Evolutionary conservation across 2,888 invertebrate species (phyloP).

Genomic region (Erynnis tages): DNA sequence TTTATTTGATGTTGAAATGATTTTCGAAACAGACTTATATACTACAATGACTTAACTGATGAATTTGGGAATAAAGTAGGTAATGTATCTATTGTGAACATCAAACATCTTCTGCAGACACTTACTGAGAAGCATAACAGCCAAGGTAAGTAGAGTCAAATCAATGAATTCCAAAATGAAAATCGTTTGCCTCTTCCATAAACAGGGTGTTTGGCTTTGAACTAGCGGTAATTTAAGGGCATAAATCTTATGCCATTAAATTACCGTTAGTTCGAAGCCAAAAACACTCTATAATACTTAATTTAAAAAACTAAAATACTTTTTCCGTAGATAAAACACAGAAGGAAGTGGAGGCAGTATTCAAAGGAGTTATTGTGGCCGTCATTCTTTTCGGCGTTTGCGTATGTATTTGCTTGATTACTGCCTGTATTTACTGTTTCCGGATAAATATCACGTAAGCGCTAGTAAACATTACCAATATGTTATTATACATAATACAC

Average conservation of each 20-base stretch:
- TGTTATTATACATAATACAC: no score
- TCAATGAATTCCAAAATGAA: no score
- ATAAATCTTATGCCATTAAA: no score
- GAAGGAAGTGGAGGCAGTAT: slow-evolving; percentile 50
- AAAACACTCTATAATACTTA: no score
- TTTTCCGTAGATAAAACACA: slow-evolving; percentile 47
- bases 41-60: slow-evolving; percentile 49
- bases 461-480: no score
- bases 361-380: slow-evolving; percentile 53
- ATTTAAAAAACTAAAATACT: not conserved
- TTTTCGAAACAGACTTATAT: slow-evolving; percentile 47
- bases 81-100: slow-evolving; percentile 37
- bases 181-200: no score
- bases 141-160: slow-evolving; percentile 41
- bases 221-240: no score
- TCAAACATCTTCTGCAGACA: slow-evolving; percentile 43
- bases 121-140: slow-evolving; percentile 44
- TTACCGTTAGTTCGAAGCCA: no score
- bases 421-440: slow-evolving; percentile 61
- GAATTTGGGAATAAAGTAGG: slow-evolving; percentile 42
- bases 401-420: slow-evolving; percentile 46
- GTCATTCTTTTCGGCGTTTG: slow-evolving; percentile 53
- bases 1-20: not conserved
- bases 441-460: slow-evolving; percentile 62
- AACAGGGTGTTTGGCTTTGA: no score